Evolutionary conservation across 2,888 invertebrate species (phyloP), one percentile per base, ranked within the genome.

Genomic region (Mamestra brassicae): DNA sequence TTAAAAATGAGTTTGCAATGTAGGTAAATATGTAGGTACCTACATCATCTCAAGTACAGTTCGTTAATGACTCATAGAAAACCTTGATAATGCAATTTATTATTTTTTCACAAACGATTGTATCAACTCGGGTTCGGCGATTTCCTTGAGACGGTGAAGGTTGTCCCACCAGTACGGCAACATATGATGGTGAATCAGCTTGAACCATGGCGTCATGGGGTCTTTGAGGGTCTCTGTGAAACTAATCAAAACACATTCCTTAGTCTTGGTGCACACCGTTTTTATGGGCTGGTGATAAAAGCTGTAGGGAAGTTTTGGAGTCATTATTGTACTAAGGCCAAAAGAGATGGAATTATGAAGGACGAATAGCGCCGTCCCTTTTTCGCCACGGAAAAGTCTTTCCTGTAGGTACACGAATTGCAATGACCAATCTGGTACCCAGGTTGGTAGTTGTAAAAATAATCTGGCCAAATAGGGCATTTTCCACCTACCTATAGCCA

Each of bases 161-260:
- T 98, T 98, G 85, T 98, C 97, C 99, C 99, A 99, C 98, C 99
- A 99, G 42, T 97, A 90, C 60, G 96, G 97, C 74, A 99, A 95
- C 82, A 97, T 97, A 87, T 97, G 97, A 79, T 98, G 97, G 26
- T 97, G 94, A 76, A 99, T 98, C 11, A 99, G 94, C 71, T 97
- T 92, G 90, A 99, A 99, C 99, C 99, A 99, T 0, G 99, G 99
- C 1, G 99, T 98, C 72, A 99, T 90, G 0, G 97, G 97, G 0
- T 97, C 96, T 77, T 96, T 92, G 71, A 97, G 92, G 54, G 96
- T 70, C 34, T 54, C 68, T 34, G 84, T 60, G 62, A 84, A 83
- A 71, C 82, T 83, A 47, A 71, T 45, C 6, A 57, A n/a, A 42
- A 80, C 0, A n/a, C 11, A 52, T 52, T 52, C 15, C 52, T 52